phyloP scores from a whole-genome alignment of 2,888 invertebrate species.

The Xanthia icteritia region DNA sequence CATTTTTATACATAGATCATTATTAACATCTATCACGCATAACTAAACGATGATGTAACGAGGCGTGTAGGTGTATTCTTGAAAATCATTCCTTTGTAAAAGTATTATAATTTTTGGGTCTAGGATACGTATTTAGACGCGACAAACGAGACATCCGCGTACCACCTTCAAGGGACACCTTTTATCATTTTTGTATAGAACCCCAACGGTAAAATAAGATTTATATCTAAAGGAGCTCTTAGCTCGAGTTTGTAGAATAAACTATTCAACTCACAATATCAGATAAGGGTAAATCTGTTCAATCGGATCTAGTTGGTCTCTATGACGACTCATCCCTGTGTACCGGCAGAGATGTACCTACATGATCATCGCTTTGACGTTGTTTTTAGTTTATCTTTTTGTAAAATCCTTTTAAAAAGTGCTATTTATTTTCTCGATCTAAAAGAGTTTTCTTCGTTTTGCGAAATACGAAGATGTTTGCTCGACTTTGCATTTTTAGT shows the following conservation, averaged over 20 bases:
- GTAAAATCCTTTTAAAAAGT: conserved; percentile 44
- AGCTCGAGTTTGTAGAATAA: conserved; percentile 79
- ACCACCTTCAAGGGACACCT: conserved; percentile 44
- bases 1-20: not conserved
- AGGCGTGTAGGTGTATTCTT: not conserved
- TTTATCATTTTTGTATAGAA: conserved; percentile 67
- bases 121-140: conserved; percentile 34
- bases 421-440: conserved; percentile 39
- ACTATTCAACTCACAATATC: conserved; percentile 86
- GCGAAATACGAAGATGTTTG: conserved; percentile 18
- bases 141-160: conserved; percentile 47
- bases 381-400: conserved; percentile 34
- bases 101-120: conserved; percentile 39
- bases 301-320: conserved; percentile 83
- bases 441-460: conserved; percentile 20
- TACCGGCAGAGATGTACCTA: conserved; percentile 55
- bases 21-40: not conserved
- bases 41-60: conserved; percentile 11
- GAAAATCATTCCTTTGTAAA: conserved; percentile 21
- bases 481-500: conserved; percentile 18
- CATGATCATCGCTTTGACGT: conserved; percentile 60
- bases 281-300: conserved; percentile 85
- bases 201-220: conserved; percentile 75
- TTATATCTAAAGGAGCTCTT: conserved; percentile 80
- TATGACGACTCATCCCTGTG: conserved; percentile 82